Base-by-base conservation (phyloP, 64 coral and sea anemone genomes). In the Cladopsammia gracilis region DNA sequence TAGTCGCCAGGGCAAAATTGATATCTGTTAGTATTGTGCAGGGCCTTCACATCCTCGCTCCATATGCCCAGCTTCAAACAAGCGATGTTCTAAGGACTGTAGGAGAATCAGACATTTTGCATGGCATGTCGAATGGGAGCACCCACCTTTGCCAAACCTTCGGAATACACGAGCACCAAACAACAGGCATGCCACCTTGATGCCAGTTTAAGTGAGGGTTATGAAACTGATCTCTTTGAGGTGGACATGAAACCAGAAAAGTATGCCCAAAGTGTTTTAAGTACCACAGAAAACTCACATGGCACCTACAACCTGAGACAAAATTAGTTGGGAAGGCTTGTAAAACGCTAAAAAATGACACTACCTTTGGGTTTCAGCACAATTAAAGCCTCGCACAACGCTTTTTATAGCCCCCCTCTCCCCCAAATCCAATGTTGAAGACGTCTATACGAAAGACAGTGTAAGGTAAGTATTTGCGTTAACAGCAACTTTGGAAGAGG, bases 51-150 rank as follows among this genome's bases (percentile, higher is more conserved):
- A 87, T 25, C 18, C 66, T 71, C 67, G 45, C 45, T 71, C 66
- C 52, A 48, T 87, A 56, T 87, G 84, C 71, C 64, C 84, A 72
- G 84, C 84, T 56, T 71, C 20, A 87, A 57, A 87, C 65, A 87
- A 87, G 71, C 84, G 67, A 87, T 57, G 65, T 56, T 48, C 84
- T 57, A 87, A 53, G 16, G 65, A 66, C 67, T 87, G 84, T 67
- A 62, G 82, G 50, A 50, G 84, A 70, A 70, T 70, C 15, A 67
- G 84, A 57, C 84, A 87, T 47, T 72, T 87, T 85, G 78, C 78
- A 5, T 43, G 79, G 59, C 25, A 8, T 82, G 78, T 82, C 23
- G 78, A 82, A 59, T 82, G 78, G 78, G 78, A 59, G 61, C 25
- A 58, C 78, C 52, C 14, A 48, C 78, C 48, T 5, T 7, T 62